Conservation (phyloP, 2,797 vertebrate genomes). For the Scolopax bukidnonensis region DNA sequence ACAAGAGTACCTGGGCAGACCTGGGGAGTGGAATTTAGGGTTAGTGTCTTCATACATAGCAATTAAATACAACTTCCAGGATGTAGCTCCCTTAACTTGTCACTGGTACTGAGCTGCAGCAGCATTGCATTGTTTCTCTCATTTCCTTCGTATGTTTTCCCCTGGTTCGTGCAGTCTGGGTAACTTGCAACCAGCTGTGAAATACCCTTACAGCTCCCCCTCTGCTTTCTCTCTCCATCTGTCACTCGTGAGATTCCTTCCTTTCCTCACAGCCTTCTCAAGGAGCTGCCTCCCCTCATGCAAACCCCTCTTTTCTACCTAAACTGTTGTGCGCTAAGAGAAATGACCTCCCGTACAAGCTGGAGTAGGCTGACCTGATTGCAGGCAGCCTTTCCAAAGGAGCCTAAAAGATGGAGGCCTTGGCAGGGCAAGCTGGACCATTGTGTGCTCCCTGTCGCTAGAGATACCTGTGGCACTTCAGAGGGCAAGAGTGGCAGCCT, state of each 20-base stretch:
- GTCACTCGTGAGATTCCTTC: slow-evolving; percentile 19
- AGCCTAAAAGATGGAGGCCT: not conserved
- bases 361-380: not conserved
- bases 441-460: not conserved
- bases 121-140: not conserved
- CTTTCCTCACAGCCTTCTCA: not conserved
- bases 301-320: not conserved
- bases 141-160: slow-evolving; percentile 23
- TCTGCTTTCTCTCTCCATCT: slow-evolving; percentile 44
- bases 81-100: not conserved
- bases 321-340: not conserved
- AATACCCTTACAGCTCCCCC: slow-evolving; percentile 23
- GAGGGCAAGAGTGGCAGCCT: not conserved
- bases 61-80: not conserved
- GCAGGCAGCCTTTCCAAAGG: not conserved
- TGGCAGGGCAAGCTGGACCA: not conserved
- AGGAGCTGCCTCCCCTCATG: not conserved
- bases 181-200: slow-evolving; percentile 39
- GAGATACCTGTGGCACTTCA: not conserved
- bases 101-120: not conserved
- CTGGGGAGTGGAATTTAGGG: not conserved
- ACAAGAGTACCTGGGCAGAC: not conserved
- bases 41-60: not conserved
- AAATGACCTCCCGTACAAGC: not conserved
- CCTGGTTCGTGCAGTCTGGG: not conserved